Base-by-base conservation (phyloP, 1,140 invertebrate genomes). In the Acromyrmex echinatior region DNA sequence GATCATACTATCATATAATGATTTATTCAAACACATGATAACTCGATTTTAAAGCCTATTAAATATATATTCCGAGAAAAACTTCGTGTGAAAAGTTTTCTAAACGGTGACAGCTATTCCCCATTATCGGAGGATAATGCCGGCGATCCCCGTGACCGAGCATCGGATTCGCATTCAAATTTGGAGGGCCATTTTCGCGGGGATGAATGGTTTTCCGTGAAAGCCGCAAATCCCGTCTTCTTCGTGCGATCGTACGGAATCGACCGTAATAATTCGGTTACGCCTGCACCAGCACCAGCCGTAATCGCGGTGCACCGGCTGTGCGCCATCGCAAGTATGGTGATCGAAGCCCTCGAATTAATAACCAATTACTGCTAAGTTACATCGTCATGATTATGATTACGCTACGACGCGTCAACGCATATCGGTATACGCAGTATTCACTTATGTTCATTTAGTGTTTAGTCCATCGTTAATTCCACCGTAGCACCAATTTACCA, bases 291-390 rank as follows among this genome's bases (percentile, higher is more conserved):
- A 18, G 10, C 77, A 10, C 21, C 35, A 16, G 25, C 1, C 25
- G 39, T 49, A 28, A 79, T 80, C 49, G 25, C 76, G 76, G 77
- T 25, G 86, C 66, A 18, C n/a, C 86, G 62, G 63, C 53, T 85
- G 49, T 28, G 56, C 76, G 76, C 45, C 18, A 51, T 35, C 56
- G 39, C 39, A 45, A 45, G 39, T 45, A 49, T 35, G 87, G 87
- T 92, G 82, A 92, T 86, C 65, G 53, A 65, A 56, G 31, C 45
- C 80, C 82, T 45, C 66, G 56, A 91, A 89, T 90, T 89, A 89
- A 91, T 89, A 63, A 91, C 66, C 84, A 81, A 86, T 90, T 51
- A 66, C 71, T 63, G 81, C 84, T 91, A 88, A 91, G 84, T 80
- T 86, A 70, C 63, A 85, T 31, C 66, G 49, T 76, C 66, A 39